Evolutionary conservation across 2,113 vertebrate species (phyloP), one percentile per base, ranked within the genome.

Genomic region (Otolemur garnettii): DNA sequence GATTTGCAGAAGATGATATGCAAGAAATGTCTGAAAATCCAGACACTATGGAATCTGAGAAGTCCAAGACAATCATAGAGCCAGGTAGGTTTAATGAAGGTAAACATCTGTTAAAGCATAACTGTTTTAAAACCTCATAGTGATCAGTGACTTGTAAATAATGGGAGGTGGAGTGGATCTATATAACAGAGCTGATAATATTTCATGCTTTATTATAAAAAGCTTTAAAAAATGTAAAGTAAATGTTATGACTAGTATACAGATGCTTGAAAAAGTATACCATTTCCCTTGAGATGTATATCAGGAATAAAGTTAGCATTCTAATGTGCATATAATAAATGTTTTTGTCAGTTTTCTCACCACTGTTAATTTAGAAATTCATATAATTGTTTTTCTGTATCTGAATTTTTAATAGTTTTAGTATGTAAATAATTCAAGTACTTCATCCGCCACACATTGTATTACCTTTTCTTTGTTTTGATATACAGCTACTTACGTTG

Each of bases 1-100:
- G 99, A 45, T 99, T 99, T 97, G 99, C 99, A 68, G 99, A 99
- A 6, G 97, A 99, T 0, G 99, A 99, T 75, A 96, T 98, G 78
- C 99, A 99, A 53, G 99, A 99, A 77, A 97, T 99, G 95, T 98
- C 99, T 9, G 99, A 99, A 97, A 99, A 99, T 96, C 94, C 98
- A 71, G 99, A 99, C 33, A 92, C 99, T 82, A 5, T 99, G 94
- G 99, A 99, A 55, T 98, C 97, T 1, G 99, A 99, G 60, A 99
- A 99, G 96, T 97, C 98, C 69, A 98, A 98, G 98, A 96, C 98
- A 82, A 28, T 98, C 14, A 92, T 96, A 97, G 98, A 99, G 62
- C 96, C 98, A 95, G 99, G 99, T 99, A 97, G 81, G 97, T 90
- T 96, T 91, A 7, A 4, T 75, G 57, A 95, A 97, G 71, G 28